Percentiles rank a stretch among this genome's conserved stretches.
These are phyloP conservation scores for Panagrolaimus sp. DNA, from an alignment of 1,140 invertebrate genomes.

Conservation along the genomic window DNA sequence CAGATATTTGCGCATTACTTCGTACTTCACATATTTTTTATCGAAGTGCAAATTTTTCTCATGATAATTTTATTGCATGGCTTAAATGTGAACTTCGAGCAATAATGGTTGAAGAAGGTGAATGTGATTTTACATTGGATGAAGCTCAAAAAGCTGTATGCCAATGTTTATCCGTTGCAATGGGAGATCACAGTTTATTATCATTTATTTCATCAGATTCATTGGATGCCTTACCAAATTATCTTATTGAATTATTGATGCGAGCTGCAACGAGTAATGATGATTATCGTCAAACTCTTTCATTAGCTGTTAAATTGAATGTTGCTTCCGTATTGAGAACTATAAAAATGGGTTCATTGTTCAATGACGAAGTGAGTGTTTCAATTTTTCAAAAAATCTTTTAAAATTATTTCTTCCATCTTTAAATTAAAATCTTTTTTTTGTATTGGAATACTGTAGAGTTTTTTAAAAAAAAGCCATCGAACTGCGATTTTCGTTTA, in stretches of 20 bases:
- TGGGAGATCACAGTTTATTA: conserved; percentile 28
- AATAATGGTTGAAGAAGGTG: conserved; percentile 17
- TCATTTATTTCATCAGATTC: conserved; percentile 22
- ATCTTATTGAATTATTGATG: conserved; percentile 34
- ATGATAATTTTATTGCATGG: conserved; percentile 37
- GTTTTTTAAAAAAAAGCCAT: too few species aligned
- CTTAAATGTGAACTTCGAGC: conserved; percentile 25
- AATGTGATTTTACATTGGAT: neutral
- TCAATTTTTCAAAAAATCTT: too few species aligned
- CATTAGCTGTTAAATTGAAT: conserved; percentile 36
- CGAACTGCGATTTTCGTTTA: too few species aligned
- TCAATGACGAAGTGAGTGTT: neutral
- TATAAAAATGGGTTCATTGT: neutral
- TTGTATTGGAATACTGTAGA: too few species aligned
- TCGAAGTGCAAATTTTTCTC: conserved; percentile 38
- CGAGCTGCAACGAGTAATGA: conserved; percentile 25
- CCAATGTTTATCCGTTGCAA: conserved; percentile 5
- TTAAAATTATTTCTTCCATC: too few species aligned
- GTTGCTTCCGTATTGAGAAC: conserved; percentile 17
- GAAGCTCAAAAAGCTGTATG: neutral
- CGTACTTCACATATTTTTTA: conserved; percentile 33
- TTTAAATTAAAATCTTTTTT: too few species aligned
- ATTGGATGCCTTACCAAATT: conserved; percentile 20
- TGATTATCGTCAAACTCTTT: conserved; percentile 18
- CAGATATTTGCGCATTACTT: conserved; percentile 47